A percentile compares a stretch with the other conserved stretches of the same genome.
phyloP scores from a whole-genome alignment of 2,888 invertebrate species.

The Exocentrus adspersus region DNA sequence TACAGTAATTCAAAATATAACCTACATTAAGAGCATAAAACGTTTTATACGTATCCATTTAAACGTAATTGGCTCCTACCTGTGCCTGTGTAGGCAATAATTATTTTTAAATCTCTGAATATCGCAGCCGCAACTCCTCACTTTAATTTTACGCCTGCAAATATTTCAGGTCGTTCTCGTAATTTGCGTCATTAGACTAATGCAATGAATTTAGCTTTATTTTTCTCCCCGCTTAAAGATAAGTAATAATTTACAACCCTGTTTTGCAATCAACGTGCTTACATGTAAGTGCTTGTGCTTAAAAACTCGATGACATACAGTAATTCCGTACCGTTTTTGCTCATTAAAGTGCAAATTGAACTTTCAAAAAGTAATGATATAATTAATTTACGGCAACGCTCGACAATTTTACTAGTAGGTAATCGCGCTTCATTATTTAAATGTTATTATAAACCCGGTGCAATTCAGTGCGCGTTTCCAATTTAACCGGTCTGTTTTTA shows the following conservation, averaged over 20 bases:
- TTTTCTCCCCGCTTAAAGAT: neutral
- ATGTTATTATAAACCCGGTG: neutral
- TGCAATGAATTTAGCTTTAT: neutral
- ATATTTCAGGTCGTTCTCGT: neutral
- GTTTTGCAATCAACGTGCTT: neutral
- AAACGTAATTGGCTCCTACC: no score
- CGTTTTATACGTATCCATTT: no score
- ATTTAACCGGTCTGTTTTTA: neutral
- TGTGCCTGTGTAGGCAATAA: no score
- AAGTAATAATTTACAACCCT: neutral
- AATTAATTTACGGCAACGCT: constrained; percentile 17
- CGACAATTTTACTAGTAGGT: constrained; percentile 9
- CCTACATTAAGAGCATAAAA: no score
- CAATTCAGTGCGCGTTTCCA: neutral
- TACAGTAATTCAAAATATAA: no score
- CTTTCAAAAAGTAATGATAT: constrained; percentile 14
- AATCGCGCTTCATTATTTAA: constrained; percentile 2
- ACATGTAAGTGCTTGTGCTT: no score
- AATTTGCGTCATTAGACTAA: neutral
- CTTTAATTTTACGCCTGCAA: neutral
- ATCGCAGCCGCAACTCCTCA: neutral
- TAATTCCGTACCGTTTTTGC: neutral
- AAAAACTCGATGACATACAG: neutral
- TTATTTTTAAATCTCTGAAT: no score
- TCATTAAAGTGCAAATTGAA: constrained; percentile 20